A percentile compares a stretch with the other conserved stretches of the same genome.
These are phyloP conservation scores for Gymnoscopelus braueri DNA, from an alignment of 2,797 vertebrate species.

Conservation along the genomic window DNA sequence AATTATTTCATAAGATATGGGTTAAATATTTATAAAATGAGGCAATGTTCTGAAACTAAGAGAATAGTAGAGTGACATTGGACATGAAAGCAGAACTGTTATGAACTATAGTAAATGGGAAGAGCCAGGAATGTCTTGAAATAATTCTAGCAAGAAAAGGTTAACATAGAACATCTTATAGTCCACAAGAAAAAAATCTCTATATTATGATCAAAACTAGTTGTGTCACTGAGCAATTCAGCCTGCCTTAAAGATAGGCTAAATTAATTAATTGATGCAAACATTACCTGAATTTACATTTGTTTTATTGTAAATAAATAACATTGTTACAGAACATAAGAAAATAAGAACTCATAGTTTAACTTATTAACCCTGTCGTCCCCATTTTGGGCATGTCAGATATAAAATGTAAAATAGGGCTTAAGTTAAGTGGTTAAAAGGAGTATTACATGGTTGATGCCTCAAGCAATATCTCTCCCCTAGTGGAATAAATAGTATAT, in stretches of 20 bases:
- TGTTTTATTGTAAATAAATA: conserved; percentile 46
- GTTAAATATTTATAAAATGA: background rate
- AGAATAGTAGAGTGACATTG: background rate
- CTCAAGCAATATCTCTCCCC: background rate
- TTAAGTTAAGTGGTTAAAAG: background rate
- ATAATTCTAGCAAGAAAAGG: background rate
- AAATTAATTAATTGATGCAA: background rate
- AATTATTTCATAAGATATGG: too few species aligned
- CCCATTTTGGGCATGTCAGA: too few species aligned
- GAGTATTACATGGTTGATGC: background rate
- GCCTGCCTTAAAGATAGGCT: background rate
- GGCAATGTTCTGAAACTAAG: background rate
- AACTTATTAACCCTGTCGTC: too few species aligned
- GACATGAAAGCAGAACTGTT: background rate
- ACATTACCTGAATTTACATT: background rate
- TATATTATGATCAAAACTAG: background rate
- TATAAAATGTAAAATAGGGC: too few species aligned
- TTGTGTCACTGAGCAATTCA: background rate
- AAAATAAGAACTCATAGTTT: too few species aligned
- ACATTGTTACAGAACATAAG: background rate
- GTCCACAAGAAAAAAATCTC: too few species aligned
- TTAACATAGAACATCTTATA: background rate
- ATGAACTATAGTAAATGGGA: background rate
- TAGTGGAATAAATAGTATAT: background rate
- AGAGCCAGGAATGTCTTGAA: background rate